phyloP scores from a whole-genome alignment of 1,140 invertebrate genomes.

The Riptortus pedestris region DNA sequence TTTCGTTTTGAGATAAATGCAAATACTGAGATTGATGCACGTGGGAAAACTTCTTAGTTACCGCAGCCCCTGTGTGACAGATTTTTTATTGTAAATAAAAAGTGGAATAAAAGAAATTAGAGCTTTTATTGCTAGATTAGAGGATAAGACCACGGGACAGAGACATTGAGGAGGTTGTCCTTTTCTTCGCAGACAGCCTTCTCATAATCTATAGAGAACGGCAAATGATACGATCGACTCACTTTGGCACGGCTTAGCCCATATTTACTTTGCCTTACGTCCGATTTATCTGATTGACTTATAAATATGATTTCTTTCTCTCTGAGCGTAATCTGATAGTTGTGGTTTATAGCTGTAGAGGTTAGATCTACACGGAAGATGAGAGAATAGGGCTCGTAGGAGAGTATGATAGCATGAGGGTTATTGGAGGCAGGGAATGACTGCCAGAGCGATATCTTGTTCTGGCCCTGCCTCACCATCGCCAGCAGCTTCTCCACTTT shows the following conservation, averaged over 20 bases:
- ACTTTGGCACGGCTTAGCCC: background rate
- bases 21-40: no score
- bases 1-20: no score
- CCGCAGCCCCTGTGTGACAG: no score
- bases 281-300: background rate
- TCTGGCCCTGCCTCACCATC: no score
- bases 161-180: background rate
- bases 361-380: background rate
- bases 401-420: background rate
- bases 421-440: background rate
- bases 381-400: background rate
- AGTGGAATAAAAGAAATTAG: no score
- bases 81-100: no score
- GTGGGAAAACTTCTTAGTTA: no score
- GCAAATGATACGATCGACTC: background rate
- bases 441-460: background rate
- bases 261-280: background rate
- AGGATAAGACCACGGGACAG: background rate
- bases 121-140: no score
- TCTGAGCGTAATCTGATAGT: background rate
- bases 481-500: no score
- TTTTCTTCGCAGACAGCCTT: background rate
- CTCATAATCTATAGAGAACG: background rate
- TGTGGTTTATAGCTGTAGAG: background rate
- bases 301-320: background rate